These are phyloP conservation scores for Diaperis boleti DNA, from an alignment of 2,888 invertebrate species.

Conservation along the genomic window DNA sequence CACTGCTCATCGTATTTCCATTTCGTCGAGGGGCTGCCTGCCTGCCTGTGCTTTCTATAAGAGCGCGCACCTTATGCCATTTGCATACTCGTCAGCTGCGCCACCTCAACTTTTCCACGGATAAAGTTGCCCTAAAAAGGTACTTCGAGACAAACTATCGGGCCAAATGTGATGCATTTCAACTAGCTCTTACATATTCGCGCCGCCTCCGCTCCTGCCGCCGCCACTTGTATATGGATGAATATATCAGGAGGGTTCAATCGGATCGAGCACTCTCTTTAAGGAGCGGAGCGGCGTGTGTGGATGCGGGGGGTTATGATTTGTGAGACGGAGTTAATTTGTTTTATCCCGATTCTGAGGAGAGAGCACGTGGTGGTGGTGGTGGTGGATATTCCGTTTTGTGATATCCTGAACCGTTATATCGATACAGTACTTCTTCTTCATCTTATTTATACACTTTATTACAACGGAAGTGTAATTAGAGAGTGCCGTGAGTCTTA, in stretches of 20 bases:
- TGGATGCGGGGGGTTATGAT: too few relatives aligned
- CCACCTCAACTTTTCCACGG: conserved; percentile 67
- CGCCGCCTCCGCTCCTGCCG: conserved; percentile 46
- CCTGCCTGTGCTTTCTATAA: conserved; percentile 54
- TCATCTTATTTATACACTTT: too few relatives aligned
- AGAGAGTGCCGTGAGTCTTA: too few relatives aligned
- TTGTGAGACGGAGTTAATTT: too few relatives aligned
- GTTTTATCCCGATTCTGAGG: too few relatives aligned
- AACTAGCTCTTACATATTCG: conserved; percentile 64
- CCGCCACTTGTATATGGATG: conserved; percentile 59
- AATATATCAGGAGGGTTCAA: conserved; percentile 55
- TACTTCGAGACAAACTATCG: conserved; percentile 65
- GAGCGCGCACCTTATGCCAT: conserved; percentile 61
- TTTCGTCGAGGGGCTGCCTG: conserved; percentile 58
- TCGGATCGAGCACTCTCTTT: conserved; percentile 6
- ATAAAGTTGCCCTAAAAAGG: conserved; percentile 65
- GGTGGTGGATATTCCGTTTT: too few relatives aligned
- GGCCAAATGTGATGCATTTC: conserved; percentile 65
- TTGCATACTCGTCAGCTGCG: conserved; percentile 70
- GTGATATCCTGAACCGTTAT: too few relatives aligned
- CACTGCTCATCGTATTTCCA: conserved; percentile 65
- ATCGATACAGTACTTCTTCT: too few relatives aligned
- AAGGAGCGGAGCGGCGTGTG: too few relatives aligned
- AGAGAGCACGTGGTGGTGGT: too few relatives aligned
- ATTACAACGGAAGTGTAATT: too few relatives aligned